These are phyloP conservation scores for Lepilemur ruficaudatus DNA, from an alignment of 2,797 vertebrate genomes.

Conservation along the genomic window DNA sequence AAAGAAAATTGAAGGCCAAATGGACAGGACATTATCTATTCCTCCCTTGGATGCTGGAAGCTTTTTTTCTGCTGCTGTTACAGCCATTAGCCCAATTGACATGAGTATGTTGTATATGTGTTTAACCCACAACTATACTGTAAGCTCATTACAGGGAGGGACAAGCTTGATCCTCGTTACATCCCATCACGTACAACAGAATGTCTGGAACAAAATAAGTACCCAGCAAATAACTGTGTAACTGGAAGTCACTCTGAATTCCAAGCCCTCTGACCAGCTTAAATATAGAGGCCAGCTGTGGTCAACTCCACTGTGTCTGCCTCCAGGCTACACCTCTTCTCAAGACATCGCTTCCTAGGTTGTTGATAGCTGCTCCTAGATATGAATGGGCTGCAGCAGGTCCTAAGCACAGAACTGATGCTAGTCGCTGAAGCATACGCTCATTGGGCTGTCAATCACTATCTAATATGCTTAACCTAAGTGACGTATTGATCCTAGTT, in stretches of 20 bases:
- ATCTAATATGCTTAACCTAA: conserved; percentile 80
- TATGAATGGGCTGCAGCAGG: conserved; percentile 73
- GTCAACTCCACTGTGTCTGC: background rate
- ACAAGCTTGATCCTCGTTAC: background rate
- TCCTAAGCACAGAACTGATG: conserved; percentile 64
- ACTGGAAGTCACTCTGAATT: conserved; percentile 15
- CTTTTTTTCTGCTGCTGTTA: background rate
- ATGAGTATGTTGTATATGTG: background rate
- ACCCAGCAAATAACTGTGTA: background rate
- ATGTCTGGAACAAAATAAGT: background rate
- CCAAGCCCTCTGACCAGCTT: background rate
- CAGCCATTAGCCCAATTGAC: background rate
- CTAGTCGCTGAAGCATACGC: background rate
- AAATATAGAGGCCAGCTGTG: background rate
- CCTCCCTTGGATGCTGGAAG: background rate
- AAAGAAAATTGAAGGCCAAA: conserved; percentile 7
- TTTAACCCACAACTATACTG: background rate
- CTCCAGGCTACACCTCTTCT: background rate
- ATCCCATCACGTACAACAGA: background rate
- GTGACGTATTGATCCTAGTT: conserved; percentile 81
- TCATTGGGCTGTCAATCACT: conserved; percentile 76
- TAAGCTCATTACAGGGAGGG: background rate
- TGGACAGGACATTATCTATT: background rate
- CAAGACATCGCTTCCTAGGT: background rate
- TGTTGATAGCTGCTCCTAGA: background rate